Evolutionary conservation across 2,113 vertebrate species (phyloP), one percentile per base, ranked within the genome.

Genomic region (Rynchops niger): DNA sequence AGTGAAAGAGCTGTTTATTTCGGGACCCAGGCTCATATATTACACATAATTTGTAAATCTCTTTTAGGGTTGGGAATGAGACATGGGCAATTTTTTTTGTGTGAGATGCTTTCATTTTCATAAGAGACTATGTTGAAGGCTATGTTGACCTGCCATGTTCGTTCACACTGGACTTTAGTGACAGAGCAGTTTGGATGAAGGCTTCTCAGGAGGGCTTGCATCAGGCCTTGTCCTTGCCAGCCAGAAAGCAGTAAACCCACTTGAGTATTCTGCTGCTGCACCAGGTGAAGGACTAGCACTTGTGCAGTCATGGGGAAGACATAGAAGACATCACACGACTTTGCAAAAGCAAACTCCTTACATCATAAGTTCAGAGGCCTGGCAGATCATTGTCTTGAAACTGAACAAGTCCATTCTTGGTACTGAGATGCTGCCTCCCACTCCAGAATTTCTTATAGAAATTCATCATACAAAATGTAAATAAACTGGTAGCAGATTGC

Each of bases 61-160:
- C 8, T 9, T 18, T 65, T 61, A 42, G 27, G 12, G 4, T 23
- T 84, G 27, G 6, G 40, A 23, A 29, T 43, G 32, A 72, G 32
- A 71, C 2, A 18, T 8, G 5, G 2, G 12, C 5, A 29, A 34
- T 0, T 9, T 3, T 38, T 52, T 84, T 59, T 32, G 26, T 63
- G 20, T 38, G 21, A 63, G 11, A 34, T 5, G 3, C n/a, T 69
- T 77, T 56, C 18, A 21, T 72, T 92, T 73, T 62, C 6, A 0
- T 40, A 30, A 34, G 14, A 55, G 19, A 6, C 13, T 50, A 2
- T 47, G 8, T 26, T 77, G 58, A 27, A 50, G 21, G 9, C 12
- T 53, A 2, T 47, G 9, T 29, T 77, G 59, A 27, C 43, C 25
- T 49, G 20, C 9, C 80, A 13, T n/a, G 15, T 59, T 72, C 0